A percentile compares a stretch with the other conserved stretches of the same genome.
phyloP scores from a whole-genome alignment of 53 echinoderm and acorn worm species.

The Actinopyga echinites region DNA sequence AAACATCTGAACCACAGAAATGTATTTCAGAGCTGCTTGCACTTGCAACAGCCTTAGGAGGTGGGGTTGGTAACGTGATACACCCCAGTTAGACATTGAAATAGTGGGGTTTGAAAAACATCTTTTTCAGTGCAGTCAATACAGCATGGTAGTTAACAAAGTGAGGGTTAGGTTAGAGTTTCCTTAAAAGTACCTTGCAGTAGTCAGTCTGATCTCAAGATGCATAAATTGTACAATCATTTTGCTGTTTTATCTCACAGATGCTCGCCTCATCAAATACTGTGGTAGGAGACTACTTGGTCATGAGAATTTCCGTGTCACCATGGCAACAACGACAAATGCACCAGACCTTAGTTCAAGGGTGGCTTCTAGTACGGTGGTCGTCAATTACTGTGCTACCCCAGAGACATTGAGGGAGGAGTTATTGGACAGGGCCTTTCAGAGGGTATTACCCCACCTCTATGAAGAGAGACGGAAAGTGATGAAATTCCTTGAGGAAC shows the following conservation, averaged over 20 bases:
- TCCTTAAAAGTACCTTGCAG: background rate
- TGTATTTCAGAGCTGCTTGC: too few species aligned
- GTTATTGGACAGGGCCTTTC: conserved; percentile 61
- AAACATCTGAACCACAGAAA: too few species aligned
- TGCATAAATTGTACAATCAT: background rate
- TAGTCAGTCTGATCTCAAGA: too few species aligned
- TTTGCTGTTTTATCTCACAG: conserved; percentile 38
- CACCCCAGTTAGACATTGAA: too few species aligned
- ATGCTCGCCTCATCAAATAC: conserved; percentile 95
- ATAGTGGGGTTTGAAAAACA: too few species aligned
- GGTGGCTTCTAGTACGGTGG: conserved; percentile 80
- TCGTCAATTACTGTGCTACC: conserved; percentile 81
- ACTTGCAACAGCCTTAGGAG: too few species aligned
- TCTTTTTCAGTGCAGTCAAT: too few species aligned
- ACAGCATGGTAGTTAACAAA: too few species aligned
- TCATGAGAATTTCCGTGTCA: conserved; percentile 85
- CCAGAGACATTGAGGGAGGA: conserved; percentile 79
- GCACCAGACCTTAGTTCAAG: conserved; percentile 73
- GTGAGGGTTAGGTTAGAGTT: too few species aligned
- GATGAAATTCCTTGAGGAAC: conserved; percentile 72
- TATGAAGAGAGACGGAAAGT: conserved; percentile 80
- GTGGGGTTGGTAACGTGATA: too few species aligned
- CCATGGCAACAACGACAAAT: conserved; percentile 75
- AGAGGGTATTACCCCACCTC: conserved; percentile 73
- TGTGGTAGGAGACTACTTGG: conserved; percentile 87